Evolutionary conservation across 2,888 invertebrate species (phyloP), one percentile per base, ranked within the genome.

Genomic region (Drosophila basisetae): DNA sequence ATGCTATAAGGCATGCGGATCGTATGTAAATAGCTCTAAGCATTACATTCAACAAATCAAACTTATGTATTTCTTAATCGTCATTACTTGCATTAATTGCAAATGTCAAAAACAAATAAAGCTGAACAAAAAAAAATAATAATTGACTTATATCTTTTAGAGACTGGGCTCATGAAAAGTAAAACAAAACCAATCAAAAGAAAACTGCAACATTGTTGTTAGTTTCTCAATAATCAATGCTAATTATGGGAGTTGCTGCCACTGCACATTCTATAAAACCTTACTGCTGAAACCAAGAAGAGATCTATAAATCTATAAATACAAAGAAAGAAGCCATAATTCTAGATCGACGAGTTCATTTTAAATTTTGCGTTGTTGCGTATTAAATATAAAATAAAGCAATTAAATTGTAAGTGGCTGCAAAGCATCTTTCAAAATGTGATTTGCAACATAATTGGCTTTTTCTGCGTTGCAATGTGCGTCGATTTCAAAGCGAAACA

Each of bases 31-130:
- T 68, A 76, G 76, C 77, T 80, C 55, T 80, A 81, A 80, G 76
- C 76, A 73, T 72, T 64, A 55, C 73, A 64, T 62, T 54, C 54
- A 58, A 66, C 56, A 50, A 73, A 52, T 61, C 47, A 62, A 55
- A 59, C 11, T 47, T 73, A 63, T 80, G 82, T 81, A 81, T 79
- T 82, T 81, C 80, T 74, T 81, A 81, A 82, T 79, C 82, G 70
- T 82, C 79, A 67, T 55, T 55, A 75, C 50, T 55, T 76, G 70
- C 68, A 64, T 63, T 68, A 25, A 47, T 16, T 49, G 60, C 64
- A 62, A 63, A 60, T 65, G 78, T 73, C 73, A 62, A 83, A 78
- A 79, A 76, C 71, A 89, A 89, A 86, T 85, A 85, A 85, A 85
- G 84, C 86, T 77, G 81, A 85, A 49, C 52, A 39, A 54, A 56